These are phyloP conservation scores for Coryphaenoides rupestris DNA, from an alignment of 2,113 vertebrate genomes.

Conservation along the genomic window DNA sequence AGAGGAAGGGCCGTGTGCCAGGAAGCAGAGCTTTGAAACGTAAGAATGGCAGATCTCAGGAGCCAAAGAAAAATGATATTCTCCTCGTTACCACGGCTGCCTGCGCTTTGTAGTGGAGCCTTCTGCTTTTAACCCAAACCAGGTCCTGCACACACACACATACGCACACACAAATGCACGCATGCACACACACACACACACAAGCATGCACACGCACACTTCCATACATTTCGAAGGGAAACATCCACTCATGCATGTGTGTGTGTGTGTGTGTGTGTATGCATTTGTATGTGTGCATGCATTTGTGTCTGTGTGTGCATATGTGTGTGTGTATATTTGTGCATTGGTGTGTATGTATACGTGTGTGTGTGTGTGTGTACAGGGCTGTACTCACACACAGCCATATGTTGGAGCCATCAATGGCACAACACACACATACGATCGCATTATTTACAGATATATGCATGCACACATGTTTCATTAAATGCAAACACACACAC, in stretches of 20 bases:
- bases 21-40: conserved; percentile 83
- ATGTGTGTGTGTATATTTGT: no score
- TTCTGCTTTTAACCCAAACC: conserved; percentile 91
- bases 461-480: neutral
- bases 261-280: neutral
- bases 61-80: conserved; percentile 93
- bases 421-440: no score
- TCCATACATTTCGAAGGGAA: neutral
- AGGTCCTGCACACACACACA: conserved; percentile 63
- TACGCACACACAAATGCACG: conserved; percentile 1
- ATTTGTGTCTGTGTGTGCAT: neutral
- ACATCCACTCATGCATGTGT: conserved; percentile 10
- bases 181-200: conserved; percentile 14
- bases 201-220: neutral
- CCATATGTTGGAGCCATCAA: neutral
- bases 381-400: neutral
- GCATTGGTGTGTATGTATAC: no score
- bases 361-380: neutral
- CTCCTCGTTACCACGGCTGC: conserved; percentile 64
- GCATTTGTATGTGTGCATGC: neutral
- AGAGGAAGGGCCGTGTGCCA: conserved; percentile 47
- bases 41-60: conserved; percentile 83
- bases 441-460: no score
- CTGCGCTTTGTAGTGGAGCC: conserved; percentile 84
- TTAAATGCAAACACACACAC: neutral